These are phyloP conservation scores for Xestia ashworthii DNA, from an alignment of 2,888 invertebrate genomes.

Conservation along the genomic window DNA sequence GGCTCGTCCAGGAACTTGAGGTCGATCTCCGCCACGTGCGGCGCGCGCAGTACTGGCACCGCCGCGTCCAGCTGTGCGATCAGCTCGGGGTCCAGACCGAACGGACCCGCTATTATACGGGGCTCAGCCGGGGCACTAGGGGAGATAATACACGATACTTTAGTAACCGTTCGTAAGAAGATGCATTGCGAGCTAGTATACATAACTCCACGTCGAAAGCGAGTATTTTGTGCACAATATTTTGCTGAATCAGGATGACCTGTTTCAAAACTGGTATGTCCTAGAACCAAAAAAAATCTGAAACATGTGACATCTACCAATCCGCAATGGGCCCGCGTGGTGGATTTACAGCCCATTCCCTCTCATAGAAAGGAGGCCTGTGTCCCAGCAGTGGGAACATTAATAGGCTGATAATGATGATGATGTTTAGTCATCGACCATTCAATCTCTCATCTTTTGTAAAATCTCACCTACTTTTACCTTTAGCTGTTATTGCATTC, in stretches of 20 bases:
- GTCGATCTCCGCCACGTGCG: constrained; percentile 84
- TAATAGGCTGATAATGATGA: too few relatives aligned
- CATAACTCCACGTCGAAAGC: not conserved
- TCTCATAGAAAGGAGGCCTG: too few relatives aligned
- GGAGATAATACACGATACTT: too few relatives aligned
- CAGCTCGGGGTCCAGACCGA: constrained; percentile 94
- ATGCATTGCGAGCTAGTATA: not conserved
- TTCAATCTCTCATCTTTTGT: not conserved
- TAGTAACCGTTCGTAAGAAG: too few relatives aligned
- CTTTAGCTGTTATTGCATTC: not conserved
- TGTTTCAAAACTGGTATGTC: not conserved
- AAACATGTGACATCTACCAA: too few relatives aligned
- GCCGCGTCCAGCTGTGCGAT: constrained; percentile 93
- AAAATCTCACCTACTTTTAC: not conserved
- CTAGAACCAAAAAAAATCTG: too few relatives aligned
- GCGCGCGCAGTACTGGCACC: constrained; percentile 77
- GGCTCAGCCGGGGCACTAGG: constrained; percentile 84
- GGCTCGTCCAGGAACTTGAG: constrained; percentile 89
- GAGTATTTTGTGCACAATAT: not conserved
- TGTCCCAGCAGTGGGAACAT: too few relatives aligned
- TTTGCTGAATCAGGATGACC: not conserved
- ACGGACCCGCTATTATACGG: constrained; percentile 92
- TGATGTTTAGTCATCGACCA: not conserved
- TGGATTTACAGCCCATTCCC: too few relatives aligned
- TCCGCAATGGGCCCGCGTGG: too few relatives aligned